phyloP scores from a whole-genome alignment of 2,797 vertebrate genomes.

The Ispidina picta region DNA sequence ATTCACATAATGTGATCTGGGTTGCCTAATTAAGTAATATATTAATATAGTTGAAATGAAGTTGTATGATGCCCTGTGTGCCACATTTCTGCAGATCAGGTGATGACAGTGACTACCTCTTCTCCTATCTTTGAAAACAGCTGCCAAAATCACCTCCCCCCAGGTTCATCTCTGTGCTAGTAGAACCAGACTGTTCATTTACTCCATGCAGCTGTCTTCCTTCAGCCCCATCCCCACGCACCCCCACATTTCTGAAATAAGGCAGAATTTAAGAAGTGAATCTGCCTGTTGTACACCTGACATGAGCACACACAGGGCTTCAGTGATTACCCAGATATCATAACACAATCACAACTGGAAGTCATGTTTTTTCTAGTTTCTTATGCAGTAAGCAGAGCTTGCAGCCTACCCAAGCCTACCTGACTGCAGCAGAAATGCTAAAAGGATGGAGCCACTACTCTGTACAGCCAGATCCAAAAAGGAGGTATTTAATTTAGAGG shows the following conservation, averaged over 20 bases:
- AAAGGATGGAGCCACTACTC: background rate
- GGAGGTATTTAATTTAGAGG: background rate
- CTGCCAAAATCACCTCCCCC: background rate
- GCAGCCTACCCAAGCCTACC: background rate
- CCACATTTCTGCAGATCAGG: background rate
- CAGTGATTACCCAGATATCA: background rate
- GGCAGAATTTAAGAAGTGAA: background rate
- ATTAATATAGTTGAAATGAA: background rate
- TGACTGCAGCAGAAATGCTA: background rate
- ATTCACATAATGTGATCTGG: background rate
- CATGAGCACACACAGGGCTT: background rate
- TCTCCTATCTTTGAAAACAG: background rate
- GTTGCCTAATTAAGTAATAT: background rate
- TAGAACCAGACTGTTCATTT: background rate
- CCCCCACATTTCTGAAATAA: background rate
- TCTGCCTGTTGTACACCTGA: background rate
- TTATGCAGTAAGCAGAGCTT: background rate
- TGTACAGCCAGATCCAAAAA: background rate
- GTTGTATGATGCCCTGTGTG: background rate
- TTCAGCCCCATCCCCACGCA: background rate
- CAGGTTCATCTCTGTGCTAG: background rate
- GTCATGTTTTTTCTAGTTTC: background rate
- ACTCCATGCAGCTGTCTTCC: background rate
- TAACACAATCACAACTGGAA: background rate
- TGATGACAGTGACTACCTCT: background rate